These are phyloP conservation scores for Pelodiscus sinensis DNA, from an alignment of 2,113 vertebrate genomes.

Conservation along the genomic window DNA sequence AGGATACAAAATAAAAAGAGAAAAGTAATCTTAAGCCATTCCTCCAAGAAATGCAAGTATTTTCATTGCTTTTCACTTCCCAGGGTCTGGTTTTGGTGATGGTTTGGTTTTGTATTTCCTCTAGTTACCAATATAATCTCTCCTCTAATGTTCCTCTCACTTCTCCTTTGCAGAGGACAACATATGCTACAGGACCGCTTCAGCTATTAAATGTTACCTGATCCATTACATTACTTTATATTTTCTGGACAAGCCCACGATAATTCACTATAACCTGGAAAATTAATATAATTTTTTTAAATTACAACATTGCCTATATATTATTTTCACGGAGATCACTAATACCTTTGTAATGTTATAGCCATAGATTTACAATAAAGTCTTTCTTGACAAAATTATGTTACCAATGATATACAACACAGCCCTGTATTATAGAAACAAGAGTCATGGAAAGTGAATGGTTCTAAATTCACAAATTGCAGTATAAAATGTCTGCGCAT, in stretches of 20 bases:
- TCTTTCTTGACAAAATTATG: background rate
- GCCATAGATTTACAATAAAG: background rate
- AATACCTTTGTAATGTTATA: background rate
- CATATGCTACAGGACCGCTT: accelerated
- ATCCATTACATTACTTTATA: background rate
- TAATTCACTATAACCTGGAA: accelerated
- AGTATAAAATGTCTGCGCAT: background rate
- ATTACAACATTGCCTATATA: accelerated
- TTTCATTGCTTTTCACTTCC: background rate
- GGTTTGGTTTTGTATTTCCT: accelerated
- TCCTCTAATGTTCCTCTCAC: background rate
- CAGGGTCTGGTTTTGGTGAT: accelerated
- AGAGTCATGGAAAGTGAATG: background rate
- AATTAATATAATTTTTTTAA: background rate
- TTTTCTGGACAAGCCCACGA: background rate
- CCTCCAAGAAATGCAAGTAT: accelerated
- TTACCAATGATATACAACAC: background rate
- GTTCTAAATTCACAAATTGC: background rate
- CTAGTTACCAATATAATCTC: accelerated
- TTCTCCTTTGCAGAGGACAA: background rate
- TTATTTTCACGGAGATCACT: background rate
- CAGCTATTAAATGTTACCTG: background rate
- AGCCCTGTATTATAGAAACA: background rate
- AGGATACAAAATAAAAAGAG: background rate
- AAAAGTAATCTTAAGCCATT: background rate